These are phyloP conservation scores for Hydropsyche tenuis DNA, from an alignment of 1,140 invertebrate species.

Conservation along the genomic window DNA sequence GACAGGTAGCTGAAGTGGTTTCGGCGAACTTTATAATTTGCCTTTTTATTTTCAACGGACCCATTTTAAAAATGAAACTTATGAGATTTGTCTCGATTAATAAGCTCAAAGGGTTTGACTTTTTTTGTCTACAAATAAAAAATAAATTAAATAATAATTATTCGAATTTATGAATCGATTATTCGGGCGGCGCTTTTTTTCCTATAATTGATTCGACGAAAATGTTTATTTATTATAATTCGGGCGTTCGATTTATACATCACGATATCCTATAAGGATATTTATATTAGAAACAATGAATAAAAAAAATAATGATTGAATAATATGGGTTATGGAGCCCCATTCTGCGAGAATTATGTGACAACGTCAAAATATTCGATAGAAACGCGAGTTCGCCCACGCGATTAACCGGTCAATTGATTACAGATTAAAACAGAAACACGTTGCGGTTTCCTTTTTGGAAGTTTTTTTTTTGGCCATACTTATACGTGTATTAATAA, in stretches of 20 bases:
- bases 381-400: constrained; percentile 11
- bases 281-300: neutral
- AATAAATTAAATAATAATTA: too few species aligned
- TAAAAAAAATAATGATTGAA: constrained; percentile 8
- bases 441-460: neutral
- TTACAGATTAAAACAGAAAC: constrained; percentile 7
- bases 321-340: constrained; percentile 20
- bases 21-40: constrained; percentile 21
- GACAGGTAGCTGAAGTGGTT: constrained; percentile 19
- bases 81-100: constrained; percentile 14
- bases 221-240: constrained; percentile 13
- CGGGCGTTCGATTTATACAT: neutral
- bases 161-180: too few species aligned
- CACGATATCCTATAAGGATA: constrained; percentile 11
- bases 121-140: too few species aligned
- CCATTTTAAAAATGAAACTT: constrained; percentile 8
- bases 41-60: neutral
- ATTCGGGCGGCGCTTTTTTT: too few species aligned
- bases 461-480: neutral
- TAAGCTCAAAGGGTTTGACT: neutral
- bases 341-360: constrained; percentile 20
- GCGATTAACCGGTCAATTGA: constrained; percentile 25
- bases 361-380: constrained; percentile 22
- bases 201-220: neutral
- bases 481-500: constrained; percentile 9